Evolutionary conservation across 2,113 vertebrate species (phyloP), one percentile per base, ranked within the genome.

Genomic region (Rhombomys opimus): DNA sequence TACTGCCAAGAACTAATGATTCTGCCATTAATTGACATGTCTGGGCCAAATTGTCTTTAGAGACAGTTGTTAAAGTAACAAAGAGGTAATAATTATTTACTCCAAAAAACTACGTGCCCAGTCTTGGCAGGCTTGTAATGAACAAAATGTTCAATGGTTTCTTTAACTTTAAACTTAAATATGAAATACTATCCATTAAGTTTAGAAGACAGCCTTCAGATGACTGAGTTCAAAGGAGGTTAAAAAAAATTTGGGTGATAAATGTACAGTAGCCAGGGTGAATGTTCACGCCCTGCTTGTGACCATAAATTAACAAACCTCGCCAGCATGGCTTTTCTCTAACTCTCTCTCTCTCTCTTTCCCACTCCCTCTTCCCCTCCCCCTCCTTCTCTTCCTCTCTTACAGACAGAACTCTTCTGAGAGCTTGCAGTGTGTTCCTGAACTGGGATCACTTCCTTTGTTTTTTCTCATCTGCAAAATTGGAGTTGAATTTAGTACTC

Each of bases 21-120:
- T 98, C 97, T 97, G 97, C 96, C 97, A 98, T 98, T 98, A 98
- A 98, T 97, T 98, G 97, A 88, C 98, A 84, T 97, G 98, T 98
- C 98, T 98, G 97, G 98, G 96, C 98, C 97, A 97, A 98, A 96
- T 59, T 89, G 78, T 97, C 90, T 98, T 98, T 95, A 85, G 97
- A 98, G 97, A 98, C 97, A 96, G 97, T 95, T 97, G 98, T 97
- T 96, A 95, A 89, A 95, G 68, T 93, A 96, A 97, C 92, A 96
- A 96, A 96, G 73, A 91, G 63, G 68, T 96, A 97, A 96, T 96
- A 97, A 98, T 96, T 97, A 94, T 93, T 96, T 98, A 97, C 97
- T 96, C 93, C 96, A 96, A 97, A 91, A 54, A 95, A 97, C 93
- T 95, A 96, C 94, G 91, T 96, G 96, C 89, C 67, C 96, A 0